These are phyloP conservation scores for Otis tarda DNA, from an alignment of 2,113 vertebrate species.

Conservation along the genomic window DNA sequence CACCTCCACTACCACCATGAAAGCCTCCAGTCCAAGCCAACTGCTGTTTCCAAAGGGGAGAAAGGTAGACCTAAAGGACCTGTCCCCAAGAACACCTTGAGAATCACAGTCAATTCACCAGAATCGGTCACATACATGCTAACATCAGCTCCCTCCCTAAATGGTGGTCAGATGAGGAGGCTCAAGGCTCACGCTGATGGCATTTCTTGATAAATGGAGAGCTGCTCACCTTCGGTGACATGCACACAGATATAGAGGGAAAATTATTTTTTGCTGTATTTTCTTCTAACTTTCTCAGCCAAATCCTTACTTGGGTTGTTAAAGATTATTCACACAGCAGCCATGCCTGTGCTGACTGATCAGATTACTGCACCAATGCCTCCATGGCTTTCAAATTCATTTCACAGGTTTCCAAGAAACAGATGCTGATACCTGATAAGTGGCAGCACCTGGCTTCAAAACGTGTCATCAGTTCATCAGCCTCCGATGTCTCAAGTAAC, in stretches of 20 bases:
- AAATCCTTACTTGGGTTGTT: neutral
- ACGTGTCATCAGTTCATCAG: constrained; percentile 18
- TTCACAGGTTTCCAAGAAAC: constrained; percentile 51
- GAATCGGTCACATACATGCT: neutral
- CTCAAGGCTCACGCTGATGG: neutral
- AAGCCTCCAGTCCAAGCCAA: neutral
- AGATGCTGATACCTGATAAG: constrained; percentile 63
- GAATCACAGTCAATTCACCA: neutral
- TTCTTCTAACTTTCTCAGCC: neutral
- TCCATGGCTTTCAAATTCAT: constrained; percentile 27
- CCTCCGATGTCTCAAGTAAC: constrained; percentile 31
- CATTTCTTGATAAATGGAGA: neutral
- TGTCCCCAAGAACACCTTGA: neutral
- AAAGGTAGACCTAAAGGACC: neutral
- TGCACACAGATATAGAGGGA: neutral
- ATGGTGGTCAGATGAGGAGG: neutral
- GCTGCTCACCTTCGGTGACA: neutral
- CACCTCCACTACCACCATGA: neutral
- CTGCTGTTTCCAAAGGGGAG: neutral
- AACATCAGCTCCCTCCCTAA: neutral
- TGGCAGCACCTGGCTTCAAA: constrained; percentile 45
- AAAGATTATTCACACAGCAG: neutral
- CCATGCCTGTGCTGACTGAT: neutral
- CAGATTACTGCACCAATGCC: neutral
- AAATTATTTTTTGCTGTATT: neutral